Percentiles rank a stretch among this genome's conserved stretches.
phyloP scores from a whole-genome alignment of 1,140 invertebrate species.

The Trigoniulus corallinus region DNA sequence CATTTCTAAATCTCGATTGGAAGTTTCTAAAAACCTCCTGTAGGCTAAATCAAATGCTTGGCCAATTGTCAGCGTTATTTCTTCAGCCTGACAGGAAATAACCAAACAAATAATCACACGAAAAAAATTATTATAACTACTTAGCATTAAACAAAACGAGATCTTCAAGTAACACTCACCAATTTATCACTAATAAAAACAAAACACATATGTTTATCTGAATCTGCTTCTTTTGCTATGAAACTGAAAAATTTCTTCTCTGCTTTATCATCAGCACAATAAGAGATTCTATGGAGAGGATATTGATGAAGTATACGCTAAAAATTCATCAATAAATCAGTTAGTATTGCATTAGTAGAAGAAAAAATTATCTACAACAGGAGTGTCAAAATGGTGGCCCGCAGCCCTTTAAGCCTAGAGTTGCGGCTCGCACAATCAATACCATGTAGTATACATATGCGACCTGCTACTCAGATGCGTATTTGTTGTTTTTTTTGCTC shows the following conservation, averaged over 20 bases:
- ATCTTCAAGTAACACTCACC: constrained; percentile 24
- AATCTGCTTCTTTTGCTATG: constrained; percentile 74
- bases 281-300: constrained; percentile 91
- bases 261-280: constrained; percentile 94
- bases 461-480: too few relatives aligned
- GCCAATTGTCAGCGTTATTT: constrained; percentile 90
- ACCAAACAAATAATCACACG: constrained; percentile 6
- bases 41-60: constrained; percentile 97
- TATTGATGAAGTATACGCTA: constrained; percentile 78
- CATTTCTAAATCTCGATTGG: constrained; percentile 51
- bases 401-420: too few relatives aligned
- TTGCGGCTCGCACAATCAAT: too few relatives aligned
- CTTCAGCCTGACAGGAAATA: constrained; percentile 48
- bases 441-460: too few relatives aligned
- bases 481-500: too few relatives aligned
- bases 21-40: constrained; percentile 55
- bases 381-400: too few relatives aligned
- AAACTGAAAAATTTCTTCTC: constrained; percentile 95
- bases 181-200: constrained; percentile 93
- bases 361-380: not conserved
- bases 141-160: not conserved
- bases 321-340: constrained; percentile 17
- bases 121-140: too few relatives aligned
- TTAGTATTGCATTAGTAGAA: not conserved
- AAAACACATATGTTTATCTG: constrained; percentile 79